Evolutionary conservation across 35 echinoderm and acorn worm genomes (phyloP), one percentile per base, ranked within the genome.

Genomic region (Eucidaris tribuloides): DNA sequence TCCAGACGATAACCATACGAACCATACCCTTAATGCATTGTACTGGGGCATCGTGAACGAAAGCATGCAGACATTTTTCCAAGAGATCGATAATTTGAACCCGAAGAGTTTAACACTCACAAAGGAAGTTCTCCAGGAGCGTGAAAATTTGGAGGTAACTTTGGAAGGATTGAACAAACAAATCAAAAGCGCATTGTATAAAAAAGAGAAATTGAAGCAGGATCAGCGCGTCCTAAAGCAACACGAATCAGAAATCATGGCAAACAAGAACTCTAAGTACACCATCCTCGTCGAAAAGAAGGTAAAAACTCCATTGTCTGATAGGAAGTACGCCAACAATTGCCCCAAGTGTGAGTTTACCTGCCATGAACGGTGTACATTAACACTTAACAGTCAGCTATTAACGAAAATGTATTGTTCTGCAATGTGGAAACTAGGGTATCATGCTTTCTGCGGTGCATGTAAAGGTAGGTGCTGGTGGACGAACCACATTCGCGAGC

Each of bases 41-140:
- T 92, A 86, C 34, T 92, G 89, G 89, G 19, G 80, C 4, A 92
- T 92, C 82, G 89, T 82, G 5, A 49, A 42, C 18, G 55, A 86
- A 11, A 92, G 89, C 38, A 86, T 91, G 20, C 28, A 5, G 35
- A 40, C 18, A 15, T 81, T 81, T 48, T 87, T 87, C 41, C 1
- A 15, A 5, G 66, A 35, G 30, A 37, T 87, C 11, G 25, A 29
- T 4, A 0, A 58, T 7, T 3, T 71, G 13, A 58, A 87, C 5
- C 15, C 74, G 15, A 82, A 17, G 39, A 87, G 85, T 27, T 57
- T 87, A 31, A 20, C 40, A 42, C 48, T 87, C 1, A 86, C 83
- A 20, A 46, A 77, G 25, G 83, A 77, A 48, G 83, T 86, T 46
- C 49, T 86, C n/a, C 3, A 46, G 1, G 83, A 86, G 46, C 83